Base-by-base conservation (phyloP, 2,113 vertebrate genomes). In the Podarcis cretensis region DNA sequence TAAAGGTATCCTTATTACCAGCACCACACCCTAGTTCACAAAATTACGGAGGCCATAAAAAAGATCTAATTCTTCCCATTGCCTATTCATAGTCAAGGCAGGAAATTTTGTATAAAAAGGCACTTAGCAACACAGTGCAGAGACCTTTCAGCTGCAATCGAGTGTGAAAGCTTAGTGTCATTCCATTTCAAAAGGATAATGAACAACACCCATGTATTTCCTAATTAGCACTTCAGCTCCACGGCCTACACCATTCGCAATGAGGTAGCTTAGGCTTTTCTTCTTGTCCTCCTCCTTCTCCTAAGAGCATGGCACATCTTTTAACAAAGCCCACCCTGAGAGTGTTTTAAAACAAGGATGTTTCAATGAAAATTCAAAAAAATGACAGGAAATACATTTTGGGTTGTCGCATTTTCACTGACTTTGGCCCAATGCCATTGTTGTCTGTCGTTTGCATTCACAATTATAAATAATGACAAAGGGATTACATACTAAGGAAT, bases 101-200 rank as follows among this genome's bases (percentile, higher is more conserved):
- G 63, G 84, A 75, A 90, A 65, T 75, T 1, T 54, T 9, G 80
- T 87, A 79, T 7, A 65, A 89, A 63, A 86, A 89, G 43, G 25
- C 81, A 89, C 16, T 82, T 91, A 81, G 80, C 59, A 57, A 89
- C 40, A 74, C 7, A 85, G 65, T 13, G 5, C 7, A 78, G 59
- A 6, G 57, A 83, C 32, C 21, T 78, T 87, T 82, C 65, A 2
- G 0, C 4, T 81, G 85, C 35, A 92, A 86, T 18, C 9, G 9
- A 89, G 71, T 37, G 5, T 84, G 75, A 92, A 91, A 74, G 63
- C 79, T 90, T 89, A 84, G 74, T 0, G 57, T 48, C 2, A 86
- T 48, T 89, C 84, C 4, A 83, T 89, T 91, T 90, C 57, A 89
- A 95, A 89, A 81, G 37, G 32, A 87, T 3, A 5, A 83, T 3